Conservation (phyloP, 2,113 vertebrate genomes). For the Gallinago paraguaiae region DNA sequence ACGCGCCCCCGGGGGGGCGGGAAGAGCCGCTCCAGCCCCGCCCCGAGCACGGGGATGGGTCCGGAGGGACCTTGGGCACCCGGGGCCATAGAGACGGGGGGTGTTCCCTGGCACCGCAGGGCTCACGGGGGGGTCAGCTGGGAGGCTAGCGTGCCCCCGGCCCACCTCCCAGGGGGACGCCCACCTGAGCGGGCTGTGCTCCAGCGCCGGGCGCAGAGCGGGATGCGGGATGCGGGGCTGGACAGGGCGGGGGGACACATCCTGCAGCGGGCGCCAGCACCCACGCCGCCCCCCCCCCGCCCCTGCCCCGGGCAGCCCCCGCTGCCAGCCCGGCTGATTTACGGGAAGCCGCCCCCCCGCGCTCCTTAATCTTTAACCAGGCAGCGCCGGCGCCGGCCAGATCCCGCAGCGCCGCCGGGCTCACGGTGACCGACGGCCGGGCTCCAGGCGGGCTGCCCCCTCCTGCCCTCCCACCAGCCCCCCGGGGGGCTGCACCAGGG, state of each 20-base stretch:
- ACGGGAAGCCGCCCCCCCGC: background rate
- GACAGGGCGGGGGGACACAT: background rate
- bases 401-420: background rate
- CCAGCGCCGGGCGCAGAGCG: background rate
- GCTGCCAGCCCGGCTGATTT: background rate
- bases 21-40: background rate
- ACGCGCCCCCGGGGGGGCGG: background rate
- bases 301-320: background rate
- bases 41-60: background rate
- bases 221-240: accelerated
- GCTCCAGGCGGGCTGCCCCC: background rate
- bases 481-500: background rate
- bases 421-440: background rate
- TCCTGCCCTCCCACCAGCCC: accelerated
- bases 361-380: constrained; percentile 48
- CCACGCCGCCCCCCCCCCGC: background rate
- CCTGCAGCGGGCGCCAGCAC: background rate
- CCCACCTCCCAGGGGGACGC: background rate
- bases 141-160: background rate
- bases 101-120: background rate
- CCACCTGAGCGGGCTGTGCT: background rate
- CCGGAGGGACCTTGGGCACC: no score
- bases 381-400: background rate
- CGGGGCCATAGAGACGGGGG: background rate
- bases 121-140: no score